Percentiles rank a stretch among this genome's conserved stretches.
Conservation (phyloP, 2,113 vertebrate species). For the Piaya cayana region DNA sequence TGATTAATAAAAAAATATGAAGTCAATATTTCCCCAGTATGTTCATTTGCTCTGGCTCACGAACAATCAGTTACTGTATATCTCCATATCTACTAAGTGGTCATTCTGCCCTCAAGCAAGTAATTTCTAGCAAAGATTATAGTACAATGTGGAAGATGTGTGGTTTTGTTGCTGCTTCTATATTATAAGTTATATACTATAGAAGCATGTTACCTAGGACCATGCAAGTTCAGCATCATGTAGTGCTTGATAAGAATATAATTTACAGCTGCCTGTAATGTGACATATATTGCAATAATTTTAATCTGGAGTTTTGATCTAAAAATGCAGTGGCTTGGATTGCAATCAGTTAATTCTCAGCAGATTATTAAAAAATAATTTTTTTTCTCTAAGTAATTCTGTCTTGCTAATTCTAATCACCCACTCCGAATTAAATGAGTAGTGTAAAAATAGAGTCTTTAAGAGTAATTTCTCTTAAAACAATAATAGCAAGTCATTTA, state of each 20-base stretch:
- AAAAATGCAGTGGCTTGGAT: neutral
- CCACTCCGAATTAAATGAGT: slow-evolving; percentile 41
- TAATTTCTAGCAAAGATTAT: neutral
- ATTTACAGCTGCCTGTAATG: neutral
- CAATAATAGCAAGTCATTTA: neutral
- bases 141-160: neutral
- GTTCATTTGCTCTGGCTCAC: neutral
- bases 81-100: neutral
- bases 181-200: neutral
- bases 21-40: neutral
- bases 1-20: neutral
- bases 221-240: neutral
- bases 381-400: slow-evolving; percentile 61
- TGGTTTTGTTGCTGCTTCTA: neutral
- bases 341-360: neutral
- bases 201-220: neutral
- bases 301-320: neutral
- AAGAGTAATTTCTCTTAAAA: slow-evolving; percentile 36
- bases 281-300: neutral
- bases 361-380: slow-evolving; percentile 29
- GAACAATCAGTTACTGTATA: neutral
- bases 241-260: neutral
- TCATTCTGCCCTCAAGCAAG: neutral
- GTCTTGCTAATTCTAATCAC: slow-evolving; percentile 8
- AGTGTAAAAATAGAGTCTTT: slow-evolving; percentile 27